Conservation (phyloP, 2,888 invertebrate species). For the Blastobasis adustella region DNA sequence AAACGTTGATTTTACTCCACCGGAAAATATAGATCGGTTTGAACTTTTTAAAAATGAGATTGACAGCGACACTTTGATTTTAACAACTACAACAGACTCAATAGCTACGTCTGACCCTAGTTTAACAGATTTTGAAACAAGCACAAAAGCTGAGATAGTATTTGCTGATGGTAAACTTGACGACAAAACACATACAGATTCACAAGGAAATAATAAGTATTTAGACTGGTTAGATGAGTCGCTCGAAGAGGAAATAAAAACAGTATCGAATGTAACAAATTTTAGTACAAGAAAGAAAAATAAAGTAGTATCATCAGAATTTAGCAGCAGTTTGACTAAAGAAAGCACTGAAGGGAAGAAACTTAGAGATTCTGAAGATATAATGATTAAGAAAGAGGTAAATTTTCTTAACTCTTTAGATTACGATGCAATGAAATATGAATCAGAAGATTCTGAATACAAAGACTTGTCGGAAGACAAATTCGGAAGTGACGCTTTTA, state of each 20-base stretch:
- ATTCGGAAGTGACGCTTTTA: too few relatives aligned
- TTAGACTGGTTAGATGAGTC: constrained; percentile 36
- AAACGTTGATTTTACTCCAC: too few relatives aligned
- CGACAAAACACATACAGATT: too few relatives aligned
- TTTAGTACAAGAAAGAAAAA: constrained; percentile 3
- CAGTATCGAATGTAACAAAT: constrained; percentile 9
- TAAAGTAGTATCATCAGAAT: constrained; percentile 2
- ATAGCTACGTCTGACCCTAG: neutral
- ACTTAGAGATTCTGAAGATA: constrained; percentile 22
- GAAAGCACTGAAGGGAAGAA: constrained; percentile 20
- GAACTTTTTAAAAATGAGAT: neutral
- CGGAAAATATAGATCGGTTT: too few relatives aligned
- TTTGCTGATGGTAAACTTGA: neutral
- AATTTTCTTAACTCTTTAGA: constrained; percentile 47
- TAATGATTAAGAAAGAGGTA: constrained; percentile 38
- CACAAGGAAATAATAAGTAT: constrained; percentile 1
- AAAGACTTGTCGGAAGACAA: constrained; percentile 19
- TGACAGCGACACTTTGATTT: neutral
- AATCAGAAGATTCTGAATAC: constrained; percentile 29
- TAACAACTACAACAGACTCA: neutral
- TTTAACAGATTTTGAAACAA: neutral
- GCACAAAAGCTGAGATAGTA: neutral
- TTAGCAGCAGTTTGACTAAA: constrained; percentile 25
- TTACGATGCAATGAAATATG: constrained; percentile 37
- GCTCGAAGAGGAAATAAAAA: constrained; percentile 25